These are phyloP conservation scores for Macaria notata DNA, from an alignment of 2,888 invertebrate genomes.

Conservation along the genomic window DNA sequence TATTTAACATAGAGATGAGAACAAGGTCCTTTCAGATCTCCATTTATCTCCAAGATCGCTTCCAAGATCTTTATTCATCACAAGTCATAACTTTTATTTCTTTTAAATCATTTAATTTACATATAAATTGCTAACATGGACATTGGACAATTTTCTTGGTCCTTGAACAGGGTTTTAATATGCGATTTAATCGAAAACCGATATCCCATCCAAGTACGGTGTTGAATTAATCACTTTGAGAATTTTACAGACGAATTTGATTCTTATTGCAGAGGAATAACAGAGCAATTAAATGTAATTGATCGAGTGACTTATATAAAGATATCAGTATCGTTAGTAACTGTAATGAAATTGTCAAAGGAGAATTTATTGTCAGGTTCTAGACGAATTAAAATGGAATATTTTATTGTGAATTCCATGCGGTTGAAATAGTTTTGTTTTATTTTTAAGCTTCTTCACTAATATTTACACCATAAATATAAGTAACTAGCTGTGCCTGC, in stretches of 20 bases:
- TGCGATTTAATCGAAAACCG: conserved; percentile 33
- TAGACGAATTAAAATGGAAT: conserved; percentile 1
- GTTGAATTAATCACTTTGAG: conserved; percentile 6
- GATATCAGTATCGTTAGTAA: conserved; percentile 11
- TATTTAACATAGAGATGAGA: too few relatives aligned
- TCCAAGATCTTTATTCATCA: too few relatives aligned
- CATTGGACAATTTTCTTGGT: conserved; percentile 26
- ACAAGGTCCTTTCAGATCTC: too few relatives aligned
- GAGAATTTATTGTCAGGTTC: conserved; percentile 11
- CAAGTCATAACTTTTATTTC: too few relatives aligned
- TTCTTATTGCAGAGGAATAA: background rate
- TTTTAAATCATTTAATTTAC: conserved; percentile 1
- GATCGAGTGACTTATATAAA: conserved; percentile 5
- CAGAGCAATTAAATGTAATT: too few relatives aligned
- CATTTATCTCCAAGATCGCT: too few relatives aligned
- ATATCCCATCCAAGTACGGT: conserved; percentile 18
- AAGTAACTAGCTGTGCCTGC: too few relatives aligned
- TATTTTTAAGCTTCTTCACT: too few relatives aligned
- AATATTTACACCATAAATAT: too few relatives aligned
- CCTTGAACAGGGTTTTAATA: conserved; percentile 33
- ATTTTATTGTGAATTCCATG: too few relatives aligned
- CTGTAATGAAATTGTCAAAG: conserved; percentile 22
- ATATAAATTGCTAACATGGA: conserved; percentile 24
- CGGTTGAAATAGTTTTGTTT: too few relatives aligned
- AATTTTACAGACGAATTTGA: conserved; percentile 1